Base-by-base conservation (phyloP, 2,888 invertebrate species). In the Timandra comae region DNA sequence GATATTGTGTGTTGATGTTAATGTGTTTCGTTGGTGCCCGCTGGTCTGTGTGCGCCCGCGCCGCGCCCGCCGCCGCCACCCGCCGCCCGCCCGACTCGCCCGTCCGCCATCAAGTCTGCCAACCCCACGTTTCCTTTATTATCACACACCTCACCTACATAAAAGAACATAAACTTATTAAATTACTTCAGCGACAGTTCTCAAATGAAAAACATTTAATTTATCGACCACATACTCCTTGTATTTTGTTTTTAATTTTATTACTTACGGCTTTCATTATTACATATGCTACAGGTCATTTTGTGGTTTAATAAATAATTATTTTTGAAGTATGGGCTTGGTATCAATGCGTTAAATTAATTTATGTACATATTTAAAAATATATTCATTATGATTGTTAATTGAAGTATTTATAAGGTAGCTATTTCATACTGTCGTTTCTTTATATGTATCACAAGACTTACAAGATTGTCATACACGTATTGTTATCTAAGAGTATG, bases 1-100 rank as follows among this genome's bases (percentile, higher is more conserved):
- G 28, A 32, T 30, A 37, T 28, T 36, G 35, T 38, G 28, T 43
- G 33, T 36, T 28, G 24, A 33, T 38, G 36, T 37, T 44, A 46
- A 47, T 51, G 43, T 45, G 47, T n/a, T n/a, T n/a, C 41, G 43
- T 40, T 29, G 60, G 54, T 52, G 58, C 58, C 58, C 38, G 35
- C 8, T 28, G 30, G 60, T 56, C 58, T 56, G 52, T 33, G 38
- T 10, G 32, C 21, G 30, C 21, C 27, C 38, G 35, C 41, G 39
- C 42, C 39, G 41, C 27, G 22, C 30, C 28, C 40, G 40, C 34
- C 41, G 38, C 35, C 27, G 21, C 29, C 28, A 38, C 38, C 34
- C 41, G 38, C 35, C 10, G 29, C 27, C 32, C 22, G 31, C 36
- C 19, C 9, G 3, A 32, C 33, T 29, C 38, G 23, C 16, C 27